Percentiles rank a stretch among this genome's conserved stretches.
These are phyloP conservation scores for Tricholaema leucomelas DNA, from an alignment of 2,113 vertebrate genomes.

Conservation along the genomic window DNA sequence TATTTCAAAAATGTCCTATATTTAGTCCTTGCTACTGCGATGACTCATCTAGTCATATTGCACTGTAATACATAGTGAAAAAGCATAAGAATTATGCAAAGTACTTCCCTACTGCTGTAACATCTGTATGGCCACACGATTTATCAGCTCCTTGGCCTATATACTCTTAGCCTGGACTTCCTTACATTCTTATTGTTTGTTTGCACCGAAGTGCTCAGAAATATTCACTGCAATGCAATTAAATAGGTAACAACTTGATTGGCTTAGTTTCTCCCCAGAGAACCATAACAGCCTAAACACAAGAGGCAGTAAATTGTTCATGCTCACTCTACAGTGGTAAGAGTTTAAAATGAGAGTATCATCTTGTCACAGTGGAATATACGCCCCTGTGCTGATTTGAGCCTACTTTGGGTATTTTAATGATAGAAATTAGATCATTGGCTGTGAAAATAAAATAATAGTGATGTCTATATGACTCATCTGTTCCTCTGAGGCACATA, in stretches of 20 bases:
- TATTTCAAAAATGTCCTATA: constrained; percentile 21
- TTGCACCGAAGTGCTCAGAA: neutral
- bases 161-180: neutral
- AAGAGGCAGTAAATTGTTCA: neutral
- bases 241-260: neutral
- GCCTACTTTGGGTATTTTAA: too few species aligned
- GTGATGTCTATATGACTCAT: too few species aligned
- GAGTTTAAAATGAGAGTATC: neutral
- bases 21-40: constrained; percentile 27
- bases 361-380: fast-evolving
- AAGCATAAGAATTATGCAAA: neutral
- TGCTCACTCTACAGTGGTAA: neutral
- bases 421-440: too few species aligned
- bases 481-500: too few species aligned
- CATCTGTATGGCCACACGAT: neutral
- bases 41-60: neutral
- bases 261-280: neutral
- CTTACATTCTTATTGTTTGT: neutral
- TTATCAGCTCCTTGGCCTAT: neutral
- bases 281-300: neutral
- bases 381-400: too few species aligned
- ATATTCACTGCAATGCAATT: neutral
- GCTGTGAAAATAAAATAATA: too few species aligned
- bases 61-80: constrained; percentile 4
- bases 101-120: neutral